Conservation (phyloP, 2,888 invertebrate genomes). For the Folsomia manolachei region DNA sequence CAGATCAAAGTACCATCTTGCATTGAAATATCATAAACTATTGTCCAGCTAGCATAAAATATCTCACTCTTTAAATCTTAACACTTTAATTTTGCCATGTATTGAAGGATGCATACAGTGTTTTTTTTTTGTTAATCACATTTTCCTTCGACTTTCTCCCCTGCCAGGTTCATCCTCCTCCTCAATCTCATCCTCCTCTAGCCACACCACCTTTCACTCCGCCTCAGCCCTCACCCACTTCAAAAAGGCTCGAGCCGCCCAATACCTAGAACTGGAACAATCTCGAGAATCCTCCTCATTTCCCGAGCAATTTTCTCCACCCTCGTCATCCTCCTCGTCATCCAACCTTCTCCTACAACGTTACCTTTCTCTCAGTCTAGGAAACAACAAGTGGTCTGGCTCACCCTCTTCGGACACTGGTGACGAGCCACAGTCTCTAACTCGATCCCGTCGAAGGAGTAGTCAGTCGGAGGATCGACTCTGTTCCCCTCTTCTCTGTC, state of each 20-base stretch:
- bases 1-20: no score
- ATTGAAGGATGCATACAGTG: no score
- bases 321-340: background rate
- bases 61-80: no score
- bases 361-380: background rate
- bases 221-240: constrained; percentile 4
- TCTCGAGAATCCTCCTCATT: no score
- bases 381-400: background rate
- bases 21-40: no score
- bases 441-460: no score
- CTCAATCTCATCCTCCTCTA: background rate
- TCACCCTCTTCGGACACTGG: background rate
- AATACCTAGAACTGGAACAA: constrained; percentile 1
- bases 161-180: background rate
- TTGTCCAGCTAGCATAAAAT: no score
- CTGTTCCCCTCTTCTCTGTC: background rate
- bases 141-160: no score
- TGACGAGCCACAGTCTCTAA: no score
- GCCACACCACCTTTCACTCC: background rate
- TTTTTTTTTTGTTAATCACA: no score
- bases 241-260: constrained; percentile 14
- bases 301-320: background rate
- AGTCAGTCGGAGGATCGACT: background rate
- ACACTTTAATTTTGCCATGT: no score
- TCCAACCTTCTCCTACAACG: background rate